Base-by-base conservation (phyloP, 2,888 invertebrate genomes). In the Torymus texanus region DNA sequence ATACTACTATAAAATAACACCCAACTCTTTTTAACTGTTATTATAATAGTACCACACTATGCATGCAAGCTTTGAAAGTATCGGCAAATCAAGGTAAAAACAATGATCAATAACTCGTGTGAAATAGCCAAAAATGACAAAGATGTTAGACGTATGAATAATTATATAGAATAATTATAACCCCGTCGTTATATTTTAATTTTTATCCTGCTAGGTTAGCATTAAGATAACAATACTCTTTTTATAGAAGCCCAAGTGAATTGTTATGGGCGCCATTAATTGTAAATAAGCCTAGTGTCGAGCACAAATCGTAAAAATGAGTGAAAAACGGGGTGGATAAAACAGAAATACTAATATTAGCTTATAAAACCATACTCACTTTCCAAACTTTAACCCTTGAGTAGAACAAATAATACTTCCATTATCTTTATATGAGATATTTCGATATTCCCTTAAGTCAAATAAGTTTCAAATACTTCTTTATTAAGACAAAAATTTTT, bases 51-150 rank as follows among this genome's bases (percentile, higher is more conserved):
- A 70, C 21, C 71, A 59, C 10, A 71, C 10, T 13, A 81, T 82
- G 74, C 80, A 81, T 78, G 71, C 72, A 58, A 55, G 74, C 68
- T 72, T 82, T 53, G 51, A 81, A 78, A 65, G 79, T 78, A 78
- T 82, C 68, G 75, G 78, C 80, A 75, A 84, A 77, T 29, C 18
- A 71, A 73, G 68, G 41, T 68, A 79, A 63, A 53, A 74, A 66
- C 80, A 84, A 79, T 83, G 82, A 83, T 83, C 82, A 84, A 11
- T 13, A 56, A 66, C 53, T 77, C 41, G 18, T 73, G 50, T 65
- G 21, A 86, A 86, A 87, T 87, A 88, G 88, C 88, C 87, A 88
- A 89, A 89, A 87, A 86, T 87, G 86, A 88, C 85, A 86, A 85
- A 87, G 84, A 85, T 86, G 83, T 86, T 85, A 87, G 83, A 81